Conservation (phyloP, 2,797 vertebrate species). For the Phoebastria nigripes region DNA sequence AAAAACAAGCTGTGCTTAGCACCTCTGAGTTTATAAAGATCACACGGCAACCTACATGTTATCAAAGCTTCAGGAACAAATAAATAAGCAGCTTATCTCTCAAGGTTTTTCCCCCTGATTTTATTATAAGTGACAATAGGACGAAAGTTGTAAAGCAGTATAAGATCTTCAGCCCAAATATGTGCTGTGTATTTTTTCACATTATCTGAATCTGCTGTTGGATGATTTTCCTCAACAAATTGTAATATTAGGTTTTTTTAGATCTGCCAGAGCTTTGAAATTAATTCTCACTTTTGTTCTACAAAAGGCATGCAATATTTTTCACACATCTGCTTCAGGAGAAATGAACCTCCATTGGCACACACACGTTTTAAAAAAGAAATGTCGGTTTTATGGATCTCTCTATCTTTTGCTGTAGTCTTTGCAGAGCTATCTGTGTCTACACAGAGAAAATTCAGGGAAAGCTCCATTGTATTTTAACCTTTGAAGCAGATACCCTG, state of each 20-base stretch:
- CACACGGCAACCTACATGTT: constrained; percentile 57
- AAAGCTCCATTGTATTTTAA: constrained; percentile 35
- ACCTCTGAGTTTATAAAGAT: constrained; percentile 70
- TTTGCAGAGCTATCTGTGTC: background rate
- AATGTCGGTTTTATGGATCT: background rate
- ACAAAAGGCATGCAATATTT: background rate
- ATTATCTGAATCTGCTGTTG: constrained; percentile 20
- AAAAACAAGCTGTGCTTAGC: constrained; percentile 75
- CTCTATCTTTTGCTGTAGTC: background rate
- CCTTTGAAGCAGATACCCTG: background rate
- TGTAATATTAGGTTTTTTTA: background rate
- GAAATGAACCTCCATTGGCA: background rate
- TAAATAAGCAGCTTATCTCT: constrained; percentile 61
- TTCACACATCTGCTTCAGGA: constrained; percentile 18
- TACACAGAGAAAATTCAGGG: constrained; percentile 7
- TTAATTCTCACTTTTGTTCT: constrained; percentile 36
- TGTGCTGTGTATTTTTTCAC: constrained; percentile 46
- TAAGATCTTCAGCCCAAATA: background rate
- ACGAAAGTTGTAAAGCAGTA: constrained; percentile 43
- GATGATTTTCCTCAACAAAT: background rate
- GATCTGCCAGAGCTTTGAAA: constrained; percentile 29
- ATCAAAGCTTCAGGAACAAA: constrained; percentile 59
- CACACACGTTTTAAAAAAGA: background rate
- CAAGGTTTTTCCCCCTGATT: constrained; percentile 54
- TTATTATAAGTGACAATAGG: constrained; percentile 57